Percentiles rank a stretch among this genome's conserved stretches.
Evolutionary conservation across 2,113 vertebrate genomes (phyloP).

Genomic region (Sphaerodactylus townsendi): DNA sequence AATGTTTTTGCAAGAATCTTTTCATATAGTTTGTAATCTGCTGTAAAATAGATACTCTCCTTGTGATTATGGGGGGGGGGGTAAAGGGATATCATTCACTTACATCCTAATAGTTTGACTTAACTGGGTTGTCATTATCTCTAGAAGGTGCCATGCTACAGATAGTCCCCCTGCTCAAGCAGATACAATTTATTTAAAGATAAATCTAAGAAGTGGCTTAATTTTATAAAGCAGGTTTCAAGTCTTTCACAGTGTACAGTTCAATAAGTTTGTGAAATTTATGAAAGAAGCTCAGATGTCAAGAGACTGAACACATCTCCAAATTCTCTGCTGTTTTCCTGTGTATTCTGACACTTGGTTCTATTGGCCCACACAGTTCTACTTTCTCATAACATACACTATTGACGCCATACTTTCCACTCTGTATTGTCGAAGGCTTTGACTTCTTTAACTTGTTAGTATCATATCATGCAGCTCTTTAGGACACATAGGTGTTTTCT

Average conservation of each 20-base stretch:
- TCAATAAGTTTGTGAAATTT: conserved; percentile 21
- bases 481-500: not conserved
- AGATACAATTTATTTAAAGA: not conserved
- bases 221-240: not conserved
- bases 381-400: conserved; percentile 1
- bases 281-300: not conserved
- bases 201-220: not conserved
- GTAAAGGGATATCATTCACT: not conserved
- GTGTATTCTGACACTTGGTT: conserved; percentile 5
- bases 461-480: conserved; percentile 11
- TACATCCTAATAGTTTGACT: not conserved
- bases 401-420: conserved; percentile 15
- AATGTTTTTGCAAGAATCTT: not conserved
- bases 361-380: conserved; percentile 8
- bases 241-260: not conserved
- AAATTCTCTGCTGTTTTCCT: not conserved
- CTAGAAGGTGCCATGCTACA: not conserved
- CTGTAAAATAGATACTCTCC: not conserved
- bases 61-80: not conserved
- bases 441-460: conserved; percentile 10
- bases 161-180: not conserved
- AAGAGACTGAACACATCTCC: not conserved
- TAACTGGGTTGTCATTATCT: not conserved
- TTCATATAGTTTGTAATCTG: not conserved
- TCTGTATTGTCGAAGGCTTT: no score